A percentile compares a stretch with the other conserved stretches of the same genome.
Conservation (phyloP, 1,140 invertebrate genomes). For the Druon quercuslanigerum region DNA sequence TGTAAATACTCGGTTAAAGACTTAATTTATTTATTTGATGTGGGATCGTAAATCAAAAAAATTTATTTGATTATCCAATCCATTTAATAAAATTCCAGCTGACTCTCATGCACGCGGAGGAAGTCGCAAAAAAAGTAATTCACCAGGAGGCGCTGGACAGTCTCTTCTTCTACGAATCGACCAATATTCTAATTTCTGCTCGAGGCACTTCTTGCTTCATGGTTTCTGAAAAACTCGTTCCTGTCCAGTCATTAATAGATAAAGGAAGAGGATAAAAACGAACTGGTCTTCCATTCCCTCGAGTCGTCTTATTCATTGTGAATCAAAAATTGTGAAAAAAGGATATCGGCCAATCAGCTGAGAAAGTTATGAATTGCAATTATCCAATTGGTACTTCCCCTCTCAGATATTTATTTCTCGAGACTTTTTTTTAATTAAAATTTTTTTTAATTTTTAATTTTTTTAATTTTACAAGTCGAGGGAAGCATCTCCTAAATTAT, state of each 20-base stretch:
- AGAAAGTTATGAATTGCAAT: too few relatives aligned
- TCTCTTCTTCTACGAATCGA: conserved; percentile 2
- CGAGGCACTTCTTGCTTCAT: conserved; percentile 20
- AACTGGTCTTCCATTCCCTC: conserved; percentile 11
- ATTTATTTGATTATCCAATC: not conserved
- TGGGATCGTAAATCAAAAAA: not conserved
- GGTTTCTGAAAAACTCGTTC: conserved; percentile 30
- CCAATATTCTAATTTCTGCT: conserved; percentile 24
- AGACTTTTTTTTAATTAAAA: too few relatives aligned
- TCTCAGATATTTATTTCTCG: too few relatives aligned
- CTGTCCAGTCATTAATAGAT: conserved; percentile 19
- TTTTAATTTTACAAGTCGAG: too few relatives aligned
- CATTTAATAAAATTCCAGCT: not conserved
- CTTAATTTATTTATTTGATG: not conserved
- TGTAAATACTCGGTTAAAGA: too few relatives aligned
- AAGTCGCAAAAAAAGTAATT: not conserved
- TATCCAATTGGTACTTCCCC: too few relatives aligned
- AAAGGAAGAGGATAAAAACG: conserved; percentile 6
- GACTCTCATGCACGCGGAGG: not conserved
- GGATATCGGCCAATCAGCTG: too few relatives aligned
- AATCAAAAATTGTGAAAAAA: too few relatives aligned
- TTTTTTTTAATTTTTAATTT: too few relatives aligned
- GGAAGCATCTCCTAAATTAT: too few relatives aligned
- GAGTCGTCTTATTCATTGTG: too few relatives aligned
- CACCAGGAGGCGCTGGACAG: not conserved